Conservation (phyloP, 2,888 invertebrate species). For the Nematopogon swammerdamellus region DNA sequence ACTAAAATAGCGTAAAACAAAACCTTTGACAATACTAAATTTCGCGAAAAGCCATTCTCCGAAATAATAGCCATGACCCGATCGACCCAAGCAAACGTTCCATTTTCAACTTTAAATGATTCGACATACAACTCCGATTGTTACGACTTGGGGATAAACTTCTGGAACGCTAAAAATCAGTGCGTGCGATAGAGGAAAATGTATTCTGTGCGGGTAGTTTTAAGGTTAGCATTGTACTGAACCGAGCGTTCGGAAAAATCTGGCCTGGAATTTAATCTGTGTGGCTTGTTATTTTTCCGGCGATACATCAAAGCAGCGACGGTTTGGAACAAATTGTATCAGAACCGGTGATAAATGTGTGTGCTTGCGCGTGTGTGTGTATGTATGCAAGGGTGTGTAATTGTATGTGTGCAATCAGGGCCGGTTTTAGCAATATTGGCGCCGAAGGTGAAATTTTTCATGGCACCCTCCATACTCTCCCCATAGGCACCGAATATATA, state of each 20-base stretch:
- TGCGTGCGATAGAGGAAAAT: too few species aligned
- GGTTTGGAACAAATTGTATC: constrained; percentile 42
- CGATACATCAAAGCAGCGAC: constrained; percentile 39
- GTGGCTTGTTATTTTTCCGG: constrained; percentile 39
- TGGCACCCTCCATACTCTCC: too few species aligned
- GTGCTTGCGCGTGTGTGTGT: too few species aligned
- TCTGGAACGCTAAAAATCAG: not conserved
- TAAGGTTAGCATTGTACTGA: too few species aligned
- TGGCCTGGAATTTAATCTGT: constrained; percentile 24
- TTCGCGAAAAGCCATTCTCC: constrained; percentile 33
- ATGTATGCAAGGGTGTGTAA: too few species aligned
- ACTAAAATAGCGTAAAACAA: constrained; percentile 16
- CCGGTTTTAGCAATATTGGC: too few species aligned
- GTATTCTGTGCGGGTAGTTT: too few species aligned
- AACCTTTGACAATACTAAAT: constrained; percentile 31
- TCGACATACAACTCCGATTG: not conserved
- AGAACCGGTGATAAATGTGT: constrained; percentile 33
- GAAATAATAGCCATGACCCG: constrained; percentile 23
- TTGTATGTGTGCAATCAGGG: too few species aligned
- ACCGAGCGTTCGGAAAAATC: not conserved
- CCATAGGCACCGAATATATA: too few species aligned
- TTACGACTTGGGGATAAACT: not conserved
- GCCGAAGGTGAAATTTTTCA: too few species aligned
- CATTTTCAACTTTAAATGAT: not conserved
- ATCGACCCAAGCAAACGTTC: not conserved